Conservation (phyloP, 2,113 vertebrate genomes). For the Elachura formosa region DNA sequence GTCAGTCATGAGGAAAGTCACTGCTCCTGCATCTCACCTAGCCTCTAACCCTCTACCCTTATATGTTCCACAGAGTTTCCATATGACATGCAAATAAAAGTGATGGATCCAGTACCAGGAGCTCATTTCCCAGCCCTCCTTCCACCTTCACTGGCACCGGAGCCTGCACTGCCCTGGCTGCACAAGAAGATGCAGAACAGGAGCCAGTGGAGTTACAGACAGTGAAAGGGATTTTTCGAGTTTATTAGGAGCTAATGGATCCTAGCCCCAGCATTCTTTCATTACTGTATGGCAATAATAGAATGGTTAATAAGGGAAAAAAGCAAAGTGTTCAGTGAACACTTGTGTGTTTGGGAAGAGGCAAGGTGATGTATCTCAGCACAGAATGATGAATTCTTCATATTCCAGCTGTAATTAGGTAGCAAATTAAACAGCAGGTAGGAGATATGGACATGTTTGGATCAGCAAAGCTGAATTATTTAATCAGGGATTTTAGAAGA, state of each 20-base stretch:
- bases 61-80: accelerated
- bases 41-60: not conserved
- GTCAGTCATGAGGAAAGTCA: not conserved
- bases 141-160: not conserved
- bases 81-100: not conserved
- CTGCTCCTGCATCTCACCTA: not conserved
- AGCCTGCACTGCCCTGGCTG: not conserved
- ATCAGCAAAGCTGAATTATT: not conserved
- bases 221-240: not conserved
- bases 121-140: not conserved
- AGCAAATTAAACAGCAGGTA: conserved; percentile 40
- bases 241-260: not conserved
- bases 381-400: conserved; percentile 25
- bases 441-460: not conserved
- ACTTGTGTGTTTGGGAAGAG: not conserved
- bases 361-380: not conserved
- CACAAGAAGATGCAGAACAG: not conserved
- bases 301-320: not conserved
- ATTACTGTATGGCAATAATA: not conserved
- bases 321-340: not conserved
- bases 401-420: conserved; percentile 27
- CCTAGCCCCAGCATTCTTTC: not conserved
- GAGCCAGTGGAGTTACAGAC: not conserved
- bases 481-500: not conserved
- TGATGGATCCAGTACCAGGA: not conserved